These are phyloP conservation scores for Drosophila pseudotakahashii DNA, from an alignment of 2,888 invertebrate genomes.

Conservation along the genomic window DNA sequence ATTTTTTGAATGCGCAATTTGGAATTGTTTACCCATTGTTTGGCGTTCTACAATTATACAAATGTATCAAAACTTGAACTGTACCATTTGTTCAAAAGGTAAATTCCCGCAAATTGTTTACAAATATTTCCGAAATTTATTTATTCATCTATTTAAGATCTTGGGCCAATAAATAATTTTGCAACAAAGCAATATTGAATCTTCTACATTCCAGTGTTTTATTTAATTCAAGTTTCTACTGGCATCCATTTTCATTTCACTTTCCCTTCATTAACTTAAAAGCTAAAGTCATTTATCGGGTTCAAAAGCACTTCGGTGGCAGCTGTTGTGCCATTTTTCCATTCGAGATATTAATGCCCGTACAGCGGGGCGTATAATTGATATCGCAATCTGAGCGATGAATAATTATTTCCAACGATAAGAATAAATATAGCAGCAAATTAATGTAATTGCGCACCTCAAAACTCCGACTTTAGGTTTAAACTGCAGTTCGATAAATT, in stretches of 20 bases:
- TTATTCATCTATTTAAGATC: slow-evolving; percentile 5
- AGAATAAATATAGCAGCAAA: not conserved
- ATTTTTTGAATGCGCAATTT: not conserved
- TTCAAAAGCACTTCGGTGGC: slow-evolving; percentile 14
- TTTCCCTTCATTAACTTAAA: slow-evolving; percentile 2
- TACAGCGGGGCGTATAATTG: slow-evolving; percentile 35
- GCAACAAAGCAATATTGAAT: not conserved
- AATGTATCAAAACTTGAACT: slow-evolving; percentile 11
- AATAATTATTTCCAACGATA: slow-evolving; percentile 26
- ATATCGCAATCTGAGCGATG: slow-evolving; percentile 24
- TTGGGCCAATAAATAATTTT: slow-evolving; percentile 13
- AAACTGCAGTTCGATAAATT: not conserved
- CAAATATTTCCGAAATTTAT: slow-evolving; percentile 17
- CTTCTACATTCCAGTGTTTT: too few species aligned
- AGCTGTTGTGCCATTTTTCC: slow-evolving; percentile 21
- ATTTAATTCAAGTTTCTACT: too few species aligned
- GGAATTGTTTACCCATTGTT: slow-evolving; percentile 9
- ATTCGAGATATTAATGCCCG: slow-evolving; percentile 15
- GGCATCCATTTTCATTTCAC: not conserved
- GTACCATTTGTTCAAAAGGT: slow-evolving; percentile 21
- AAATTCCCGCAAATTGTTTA: slow-evolving; percentile 22
- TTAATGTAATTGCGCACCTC: not conserved
- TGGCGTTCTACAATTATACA: slow-evolving; percentile 9
- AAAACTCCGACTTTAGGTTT: not conserved
- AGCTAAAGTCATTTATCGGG: slow-evolving; percentile 15